Conservation (phyloP, 2,888 invertebrate species). For the Cyclophora punctaria region DNA sequence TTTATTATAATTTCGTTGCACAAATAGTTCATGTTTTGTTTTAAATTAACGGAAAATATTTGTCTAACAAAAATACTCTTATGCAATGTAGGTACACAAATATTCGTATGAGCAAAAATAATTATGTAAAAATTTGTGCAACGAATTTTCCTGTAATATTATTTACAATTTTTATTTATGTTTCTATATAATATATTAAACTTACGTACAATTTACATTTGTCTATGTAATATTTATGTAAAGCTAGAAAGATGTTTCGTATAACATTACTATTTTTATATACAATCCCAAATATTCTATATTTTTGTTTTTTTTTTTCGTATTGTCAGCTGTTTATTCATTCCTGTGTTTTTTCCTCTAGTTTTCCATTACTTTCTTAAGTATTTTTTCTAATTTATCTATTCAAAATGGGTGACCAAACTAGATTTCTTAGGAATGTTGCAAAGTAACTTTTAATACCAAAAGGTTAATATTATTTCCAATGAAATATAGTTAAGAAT, state of each 20-base stretch:
- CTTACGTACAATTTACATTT: constrained; percentile 59
- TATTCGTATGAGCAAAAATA: no score
- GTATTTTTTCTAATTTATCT: constrained; percentile 31
- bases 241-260: constrained; percentile 64
- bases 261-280: constrained; percentile 55
- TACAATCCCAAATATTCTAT: constrained; percentile 34
- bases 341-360: constrained; percentile 51
- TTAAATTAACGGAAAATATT: no score
- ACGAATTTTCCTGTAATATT: constrained; percentile 21
- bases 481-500: no score
- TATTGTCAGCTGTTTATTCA: constrained; percentile 71
- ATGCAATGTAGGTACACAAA: no score
- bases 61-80: no score
- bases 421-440: constrained; percentile 15
- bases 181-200: constrained; percentile 11
- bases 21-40: not conserved
- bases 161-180: constrained; percentile 52
- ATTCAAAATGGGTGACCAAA: constrained; percentile 11
- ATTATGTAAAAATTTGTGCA: constrained; percentile 9
- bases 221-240: constrained; percentile 42
- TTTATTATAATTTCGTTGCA: constrained; percentile 8
- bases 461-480: no score
- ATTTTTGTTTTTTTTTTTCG: constrained; percentile 63
- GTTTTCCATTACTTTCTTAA: constrained; percentile 30
- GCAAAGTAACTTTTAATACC: constrained; percentile 13